A percentile compares a stretch with the other conserved stretches of the same genome.
Conservation (phyloP, 1,140 invertebrate species). For the Apis laboriosa region DNA sequence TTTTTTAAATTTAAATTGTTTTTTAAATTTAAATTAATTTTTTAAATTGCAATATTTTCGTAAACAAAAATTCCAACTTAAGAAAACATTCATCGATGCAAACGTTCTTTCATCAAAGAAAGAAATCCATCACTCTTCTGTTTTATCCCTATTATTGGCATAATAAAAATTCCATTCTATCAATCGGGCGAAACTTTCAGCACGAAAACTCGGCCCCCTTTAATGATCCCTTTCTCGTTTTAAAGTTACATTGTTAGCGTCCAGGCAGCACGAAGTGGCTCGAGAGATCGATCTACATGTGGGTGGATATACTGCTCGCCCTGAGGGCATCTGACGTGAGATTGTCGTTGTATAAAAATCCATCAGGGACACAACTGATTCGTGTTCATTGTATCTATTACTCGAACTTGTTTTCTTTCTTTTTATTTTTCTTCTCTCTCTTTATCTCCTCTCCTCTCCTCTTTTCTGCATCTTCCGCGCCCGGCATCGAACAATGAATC, state of each 20-base stretch:
- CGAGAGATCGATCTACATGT: constrained; percentile 45
- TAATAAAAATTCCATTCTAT: constrained; percentile 34
- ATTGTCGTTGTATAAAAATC: constrained; percentile 26
- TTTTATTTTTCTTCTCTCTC: neutral
- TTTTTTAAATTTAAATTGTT: too few relatives aligned
- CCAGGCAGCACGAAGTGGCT: constrained; percentile 22
- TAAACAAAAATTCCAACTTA: too few relatives aligned
- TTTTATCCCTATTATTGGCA: neutral
- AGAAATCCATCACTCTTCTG: neutral
- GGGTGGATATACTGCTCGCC: constrained; percentile 5
- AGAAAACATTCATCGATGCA: too few relatives aligned
- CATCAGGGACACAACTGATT: constrained; percentile 1
- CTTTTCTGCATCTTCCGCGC: neutral
- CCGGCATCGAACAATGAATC: constrained; percentile 8
- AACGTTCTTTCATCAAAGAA: neutral
- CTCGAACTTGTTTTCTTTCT: neutral
- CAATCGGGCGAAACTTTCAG: constrained; percentile 11
- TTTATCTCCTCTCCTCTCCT: neutral
- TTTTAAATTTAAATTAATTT: too few relatives aligned
- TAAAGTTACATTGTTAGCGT: constrained; percentile 58
- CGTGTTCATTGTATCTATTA: neutral
- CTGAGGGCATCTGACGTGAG: constrained; percentile 18
- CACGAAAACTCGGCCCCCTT: constrained; percentile 21
- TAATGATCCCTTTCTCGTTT: constrained; percentile 48
- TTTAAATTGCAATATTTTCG: too few relatives aligned